These are phyloP conservation scores for Petrophora chlorosata DNA, from an alignment of 2,888 invertebrate genomes.

Conservation along the genomic window DNA sequence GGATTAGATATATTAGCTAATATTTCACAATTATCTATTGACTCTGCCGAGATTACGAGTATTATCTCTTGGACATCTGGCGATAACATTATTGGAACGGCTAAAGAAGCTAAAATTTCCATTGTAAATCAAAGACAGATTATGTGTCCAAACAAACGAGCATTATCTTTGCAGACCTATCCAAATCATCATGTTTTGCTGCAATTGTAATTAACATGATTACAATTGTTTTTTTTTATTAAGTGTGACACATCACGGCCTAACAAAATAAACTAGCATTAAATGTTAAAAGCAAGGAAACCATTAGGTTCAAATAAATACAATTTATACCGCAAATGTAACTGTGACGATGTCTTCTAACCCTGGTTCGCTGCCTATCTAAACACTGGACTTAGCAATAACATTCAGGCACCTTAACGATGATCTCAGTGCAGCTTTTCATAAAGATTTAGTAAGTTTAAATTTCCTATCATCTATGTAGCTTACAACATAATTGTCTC, in stretches of 20 bases:
- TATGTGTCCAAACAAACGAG: conserved; percentile 23
- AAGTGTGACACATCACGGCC: conserved; percentile 52
- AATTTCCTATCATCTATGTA: too few species aligned
- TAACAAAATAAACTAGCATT: conserved; percentile 64
- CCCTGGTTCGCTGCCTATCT: conserved; percentile 25
- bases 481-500: too few species aligned
- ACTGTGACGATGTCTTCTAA: conserved; percentile 31
- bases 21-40: conserved; percentile 59
- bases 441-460: neutral
- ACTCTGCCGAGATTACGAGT: conserved; percentile 54
- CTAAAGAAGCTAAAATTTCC: conserved; percentile 61
- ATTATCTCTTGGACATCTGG: conserved; percentile 54
- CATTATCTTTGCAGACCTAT: conserved; percentile 13
- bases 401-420: conserved; percentile 45
- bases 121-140: conserved; percentile 52
- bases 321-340: conserved; percentile 32
- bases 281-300: conserved; percentile 64
- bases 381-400: conserved; percentile 20
- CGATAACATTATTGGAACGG: conserved; percentile 52
- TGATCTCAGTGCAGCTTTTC: conserved; percentile 15
- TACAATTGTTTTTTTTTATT: conserved; percentile 62
- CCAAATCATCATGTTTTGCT: conserved; percentile 2
- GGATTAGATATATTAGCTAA: conserved; percentile 44
- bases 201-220: conserved; percentile 26
- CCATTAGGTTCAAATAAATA: conserved; percentile 55